Percentiles rank a stretch among this genome's conserved stretches.
Conservation (phyloP, 2,888 invertebrate species). For the Agriopis aurantiaria region DNA sequence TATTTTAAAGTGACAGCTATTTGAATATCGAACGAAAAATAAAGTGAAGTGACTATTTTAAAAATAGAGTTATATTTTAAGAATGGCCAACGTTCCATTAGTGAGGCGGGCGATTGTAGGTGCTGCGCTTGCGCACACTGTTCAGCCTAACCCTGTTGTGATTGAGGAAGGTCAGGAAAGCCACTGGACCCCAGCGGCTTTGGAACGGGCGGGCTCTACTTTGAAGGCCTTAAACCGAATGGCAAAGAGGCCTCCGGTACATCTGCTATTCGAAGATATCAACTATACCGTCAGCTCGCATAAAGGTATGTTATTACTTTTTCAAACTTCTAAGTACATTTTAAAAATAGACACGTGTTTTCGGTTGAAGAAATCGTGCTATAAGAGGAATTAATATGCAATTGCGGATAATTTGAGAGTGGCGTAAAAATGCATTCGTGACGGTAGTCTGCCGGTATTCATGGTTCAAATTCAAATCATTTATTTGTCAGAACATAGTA, state of each 20-base stretch:
- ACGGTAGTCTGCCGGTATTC: too few relatives aligned
- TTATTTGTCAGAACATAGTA: too few relatives aligned
- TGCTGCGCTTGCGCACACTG: slow-evolving; percentile 68
- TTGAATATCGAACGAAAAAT: neutral
- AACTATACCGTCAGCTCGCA: slow-evolving; percentile 81
- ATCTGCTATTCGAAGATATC: slow-evolving; percentile 87
- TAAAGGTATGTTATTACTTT: slow-evolving; percentile 65
- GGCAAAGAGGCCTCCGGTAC: slow-evolving; percentile 86
- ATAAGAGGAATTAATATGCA: too few relatives aligned
- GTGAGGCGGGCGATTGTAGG: slow-evolving; percentile 78
- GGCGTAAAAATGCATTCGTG: too few relatives aligned
- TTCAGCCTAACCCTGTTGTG: slow-evolving; percentile 57
- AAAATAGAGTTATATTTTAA: slow-evolving; percentile 29
- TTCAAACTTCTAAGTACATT: neutral
- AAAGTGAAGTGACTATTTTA: slow-evolving; percentile 15
- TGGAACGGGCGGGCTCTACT: slow-evolving; percentile 81
- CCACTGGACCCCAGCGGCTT: slow-evolving; percentile 80
- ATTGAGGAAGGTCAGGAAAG: slow-evolving; percentile 63
- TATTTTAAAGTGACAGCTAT: neutral
- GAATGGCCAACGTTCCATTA: slow-evolving; percentile 73
- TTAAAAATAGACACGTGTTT: too few relatives aligned
- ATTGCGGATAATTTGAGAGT: too few relatives aligned
- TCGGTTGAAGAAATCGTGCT: too few relatives aligned
- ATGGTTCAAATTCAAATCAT: too few relatives aligned
- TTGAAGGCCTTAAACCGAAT: slow-evolving; percentile 84